Base-by-base conservation (phyloP, 2,888 invertebrate genomes). In the Tuta absoluta region DNA sequence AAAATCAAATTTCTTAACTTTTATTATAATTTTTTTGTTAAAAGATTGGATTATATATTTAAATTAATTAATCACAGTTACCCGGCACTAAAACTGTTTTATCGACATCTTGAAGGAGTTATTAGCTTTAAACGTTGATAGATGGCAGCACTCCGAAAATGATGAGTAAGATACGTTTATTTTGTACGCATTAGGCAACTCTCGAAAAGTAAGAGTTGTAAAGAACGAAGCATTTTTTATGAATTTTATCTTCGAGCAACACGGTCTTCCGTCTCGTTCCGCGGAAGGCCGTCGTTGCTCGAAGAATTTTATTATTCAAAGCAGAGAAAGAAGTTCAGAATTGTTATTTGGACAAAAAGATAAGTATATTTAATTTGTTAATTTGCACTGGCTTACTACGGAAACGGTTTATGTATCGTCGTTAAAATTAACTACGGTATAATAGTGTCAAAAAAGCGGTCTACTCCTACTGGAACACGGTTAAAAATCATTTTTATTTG, bases 41-140 rank as follows among this genome's bases (percentile, higher is more conserved):
- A 19, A 17, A 41, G 37, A 41, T 28, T 21, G 12, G 12, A 11
- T 41, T 41, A 41, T 14, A 19, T 59, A 23, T 19, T 21, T 5
- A 28, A 56, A 33, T 45, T 17, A 56, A 33, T 17, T 28, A 33
- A 14, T 17, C 28, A 56, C 33, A 57, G 60, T 19, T 57, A 14
- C 23, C 23, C 11, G 3, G 2, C 24, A 4, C 2, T 17, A 2
- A 57, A 21, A 12, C 65, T 63, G 51, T 37, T 65, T 51, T 63
- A 65, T 23, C 65, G 65, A 65, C 62, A 37, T 28, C 12, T 12
- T 4, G 24, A 21, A 38, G 19, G n/a, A n/a, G 17, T 14, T 37
- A 12, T 11, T 38, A 41, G 4, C 10, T 12, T 1, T 23, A 10
- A 21, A 19, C 0, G n/a, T 59, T 14, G 0, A 59, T 37, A 64